phyloP scores from a whole-genome alignment of 2,113 vertebrate genomes.

The Prolemur simus region DNA sequence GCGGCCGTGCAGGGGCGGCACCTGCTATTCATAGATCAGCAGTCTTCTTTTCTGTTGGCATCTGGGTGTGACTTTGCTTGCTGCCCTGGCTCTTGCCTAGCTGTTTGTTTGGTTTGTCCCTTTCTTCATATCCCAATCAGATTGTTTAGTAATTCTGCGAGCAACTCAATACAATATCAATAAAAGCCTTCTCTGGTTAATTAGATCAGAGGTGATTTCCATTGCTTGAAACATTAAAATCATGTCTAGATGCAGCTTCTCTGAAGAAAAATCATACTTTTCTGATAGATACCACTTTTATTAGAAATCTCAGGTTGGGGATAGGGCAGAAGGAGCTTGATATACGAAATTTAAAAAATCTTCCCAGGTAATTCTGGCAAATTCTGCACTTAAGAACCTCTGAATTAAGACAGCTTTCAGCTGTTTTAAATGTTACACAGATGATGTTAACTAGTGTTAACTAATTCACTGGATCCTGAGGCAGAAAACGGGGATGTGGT shows the following conservation, averaged over 20 bases:
- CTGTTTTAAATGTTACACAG: constrained; percentile 37
- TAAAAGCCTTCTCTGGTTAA: not conserved
- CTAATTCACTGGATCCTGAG: constrained; percentile 51
- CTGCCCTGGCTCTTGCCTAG: not conserved
- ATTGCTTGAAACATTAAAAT: not conserved
- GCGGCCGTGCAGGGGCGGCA: not conserved
- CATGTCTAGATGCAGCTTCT: not conserved
- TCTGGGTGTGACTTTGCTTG: not conserved
- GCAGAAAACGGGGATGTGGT: not conserved
- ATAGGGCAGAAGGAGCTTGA: not conserved
- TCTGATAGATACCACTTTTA: not conserved
- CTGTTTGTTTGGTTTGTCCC: not conserved
- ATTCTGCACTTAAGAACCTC: constrained; percentile 27
- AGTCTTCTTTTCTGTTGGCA: not conserved
- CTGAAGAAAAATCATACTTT: not conserved
- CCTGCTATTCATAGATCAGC: not conserved
- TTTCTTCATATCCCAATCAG: not conserved
- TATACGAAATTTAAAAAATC: not conserved
- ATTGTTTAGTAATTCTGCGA: not conserved
- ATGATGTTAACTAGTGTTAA: not conserved
- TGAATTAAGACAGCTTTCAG: constrained; percentile 44
- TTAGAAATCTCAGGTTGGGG: constrained; percentile 17
- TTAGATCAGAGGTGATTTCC: not conserved
- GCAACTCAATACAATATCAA: not conserved
- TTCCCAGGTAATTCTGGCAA: constrained; percentile 27